These are phyloP conservation scores for Cylloceria caligata DNA, from an alignment of 2,888 invertebrate genomes.

Conservation along the genomic window DNA sequence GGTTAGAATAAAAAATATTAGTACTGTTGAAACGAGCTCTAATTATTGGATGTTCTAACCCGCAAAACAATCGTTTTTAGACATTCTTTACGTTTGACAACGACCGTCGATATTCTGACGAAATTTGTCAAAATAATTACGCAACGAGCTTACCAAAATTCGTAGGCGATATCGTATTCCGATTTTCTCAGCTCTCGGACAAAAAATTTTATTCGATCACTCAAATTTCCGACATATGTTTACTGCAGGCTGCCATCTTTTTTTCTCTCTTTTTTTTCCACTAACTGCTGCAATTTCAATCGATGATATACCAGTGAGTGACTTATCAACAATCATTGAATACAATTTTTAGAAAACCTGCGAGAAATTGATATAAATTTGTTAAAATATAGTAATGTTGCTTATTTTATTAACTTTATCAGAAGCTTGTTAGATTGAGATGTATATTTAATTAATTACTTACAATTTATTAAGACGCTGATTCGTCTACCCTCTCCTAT, in stretches of 20 bases:
- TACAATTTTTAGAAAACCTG: neutral
- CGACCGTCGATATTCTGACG: neutral
- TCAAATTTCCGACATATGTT: slow-evolving; percentile 65
- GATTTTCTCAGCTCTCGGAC: slow-evolving; percentile 5
- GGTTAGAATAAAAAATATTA: slow-evolving; percentile 16
- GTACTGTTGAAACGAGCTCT: slow-evolving; percentile 1
- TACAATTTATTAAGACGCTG: neutral
- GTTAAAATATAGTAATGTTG: neutral
- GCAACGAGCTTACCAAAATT: slow-evolving; percentile 37
- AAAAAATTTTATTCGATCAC: slow-evolving; percentile 21
- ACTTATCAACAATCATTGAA: slow-evolving; percentile 9
- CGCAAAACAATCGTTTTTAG: slow-evolving; percentile 10
- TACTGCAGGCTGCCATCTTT: slow-evolving; percentile 64
- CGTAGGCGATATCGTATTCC: neutral
- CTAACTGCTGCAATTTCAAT: neutral
- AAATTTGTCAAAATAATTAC: neutral
- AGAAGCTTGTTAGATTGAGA: neutral
- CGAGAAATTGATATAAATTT: neutral
- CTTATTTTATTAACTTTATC: neutral
- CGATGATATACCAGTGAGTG: slow-evolving; percentile 11
- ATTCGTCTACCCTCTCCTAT: neutral
- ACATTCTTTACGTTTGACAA: neutral
- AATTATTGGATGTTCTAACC: slow-evolving; percentile 51
- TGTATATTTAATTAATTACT: neutral
- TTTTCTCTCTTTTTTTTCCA: slow-evolving; percentile 18